phyloP scores from a whole-genome alignment of 2,888 invertebrate genomes.

The Liposcelis brunnea region DNA sequence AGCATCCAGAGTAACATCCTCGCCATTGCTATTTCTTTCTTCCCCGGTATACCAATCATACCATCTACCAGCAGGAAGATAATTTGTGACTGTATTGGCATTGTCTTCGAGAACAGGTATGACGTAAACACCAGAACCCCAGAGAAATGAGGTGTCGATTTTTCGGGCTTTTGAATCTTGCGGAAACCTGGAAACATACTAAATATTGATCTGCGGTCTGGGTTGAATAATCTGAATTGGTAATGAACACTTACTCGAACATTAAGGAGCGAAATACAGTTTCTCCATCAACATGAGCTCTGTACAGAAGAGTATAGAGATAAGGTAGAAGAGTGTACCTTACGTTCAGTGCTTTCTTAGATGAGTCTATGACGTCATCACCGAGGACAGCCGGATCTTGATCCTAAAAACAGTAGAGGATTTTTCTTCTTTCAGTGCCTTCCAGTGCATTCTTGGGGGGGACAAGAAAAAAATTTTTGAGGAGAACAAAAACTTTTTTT shows the following conservation, averaged over 20 bases:
- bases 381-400: slow-evolving; percentile 78
- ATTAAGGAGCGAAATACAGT: slow-evolving; percentile 65
- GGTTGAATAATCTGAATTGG: too few species aligned
- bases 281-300: slow-evolving; percentile 48
- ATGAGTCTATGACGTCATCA: slow-evolving; percentile 42
- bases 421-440: too few species aligned
- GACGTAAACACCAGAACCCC: slow-evolving; percentile 57
- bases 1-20: slow-evolving; percentile 32
- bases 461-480: too few species aligned
- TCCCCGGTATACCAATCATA: slow-evolving; percentile 38
- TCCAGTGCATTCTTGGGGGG: too few species aligned
- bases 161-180: slow-evolving; percentile 40
- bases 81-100: slow-evolving; percentile 30
- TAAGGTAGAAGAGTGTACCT: slow-evolving; percentile 62
- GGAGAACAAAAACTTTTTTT: too few species aligned
- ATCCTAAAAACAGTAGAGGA: slow-evolving; percentile 40
- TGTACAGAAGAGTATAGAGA: slow-evolving; percentile 62
- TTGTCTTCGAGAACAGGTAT: slow-evolving; percentile 49
- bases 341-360: slow-evolving; percentile 40
- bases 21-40: slow-evolving; percentile 29
- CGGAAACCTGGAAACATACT: slow-evolving; percentile 40
- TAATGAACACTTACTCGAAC: slow-evolving; percentile 45
- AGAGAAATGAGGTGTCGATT: slow-evolving; percentile 59
- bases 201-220: too few species aligned
- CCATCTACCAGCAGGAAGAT: slow-evolving; percentile 50